Conservation (phyloP, 1,140 invertebrate genomes). For the Choristoneura fumiferana region DNA sequence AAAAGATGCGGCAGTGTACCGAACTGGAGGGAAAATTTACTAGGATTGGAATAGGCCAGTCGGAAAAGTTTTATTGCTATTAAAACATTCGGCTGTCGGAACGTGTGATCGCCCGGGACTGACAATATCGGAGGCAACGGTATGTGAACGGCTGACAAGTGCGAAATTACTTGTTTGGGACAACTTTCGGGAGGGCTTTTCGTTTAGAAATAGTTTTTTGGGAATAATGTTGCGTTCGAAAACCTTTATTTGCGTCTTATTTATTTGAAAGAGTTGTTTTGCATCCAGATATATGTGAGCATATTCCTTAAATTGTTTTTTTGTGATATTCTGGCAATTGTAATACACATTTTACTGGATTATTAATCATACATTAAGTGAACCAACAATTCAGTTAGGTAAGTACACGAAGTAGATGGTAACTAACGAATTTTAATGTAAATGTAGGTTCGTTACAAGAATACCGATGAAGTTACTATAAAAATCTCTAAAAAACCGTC, state of each 20-base stretch:
- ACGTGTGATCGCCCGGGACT: constrained; percentile 10
- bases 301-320: too few relatives aligned
- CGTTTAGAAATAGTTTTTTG: constrained; percentile 10
- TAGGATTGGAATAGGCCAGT: constrained; percentile 1
- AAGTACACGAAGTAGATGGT: too few relatives aligned
- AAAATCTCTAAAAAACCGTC: too few relatives aligned
- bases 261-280: not conserved
- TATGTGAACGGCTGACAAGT: constrained; percentile 10
- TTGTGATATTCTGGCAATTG: too few relatives aligned
- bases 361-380: too few relatives aligned
- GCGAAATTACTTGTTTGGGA: constrained; percentile 17
- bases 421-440: too few relatives aligned
- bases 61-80: constrained; percentile 17
- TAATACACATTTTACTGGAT: too few relatives aligned
- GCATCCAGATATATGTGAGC: not conserved
- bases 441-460: too few relatives aligned
- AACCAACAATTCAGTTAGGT: too few relatives aligned
- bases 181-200: not conserved
- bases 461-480: too few relatives aligned
- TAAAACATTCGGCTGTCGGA: constrained; percentile 9
- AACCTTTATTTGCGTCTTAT: not conserved
- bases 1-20: constrained; percentile 11
- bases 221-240: not conserved
- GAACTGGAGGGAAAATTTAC: not conserved
- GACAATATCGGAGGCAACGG: constrained; percentile 8